phyloP scores from a whole-genome alignment of 2,113 vertebrate genomes.

The Marcusenius ussheri region DNA sequence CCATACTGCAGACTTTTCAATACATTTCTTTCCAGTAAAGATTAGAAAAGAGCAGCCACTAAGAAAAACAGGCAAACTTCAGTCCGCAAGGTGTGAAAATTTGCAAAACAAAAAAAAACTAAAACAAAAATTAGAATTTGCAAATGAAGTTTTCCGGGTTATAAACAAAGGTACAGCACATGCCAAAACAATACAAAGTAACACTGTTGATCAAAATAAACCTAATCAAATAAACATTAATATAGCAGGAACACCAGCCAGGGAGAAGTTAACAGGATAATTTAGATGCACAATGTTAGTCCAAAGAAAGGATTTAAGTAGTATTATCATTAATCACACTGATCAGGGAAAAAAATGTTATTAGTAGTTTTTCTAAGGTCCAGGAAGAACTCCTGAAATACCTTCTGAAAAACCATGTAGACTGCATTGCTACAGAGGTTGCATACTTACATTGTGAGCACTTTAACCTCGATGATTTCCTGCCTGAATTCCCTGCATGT shows the following conservation, averaged over 20 bases:
- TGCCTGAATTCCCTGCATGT: slow-evolving; percentile 87
- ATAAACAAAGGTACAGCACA: neutral
- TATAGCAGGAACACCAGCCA: neutral
- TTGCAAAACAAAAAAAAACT: neutral
- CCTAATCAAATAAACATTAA: neutral
- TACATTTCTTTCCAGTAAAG: neutral
- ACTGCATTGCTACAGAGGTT: neutral
- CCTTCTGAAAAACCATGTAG: neutral
- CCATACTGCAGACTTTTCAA: slow-evolving; percentile 13
- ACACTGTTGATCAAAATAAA: neutral
- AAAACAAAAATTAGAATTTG: neutral
- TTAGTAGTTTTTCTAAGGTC: neutral
- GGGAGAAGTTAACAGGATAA: neutral
- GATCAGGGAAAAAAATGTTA: neutral
- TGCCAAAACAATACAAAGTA: neutral
- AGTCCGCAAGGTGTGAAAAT: neutral
- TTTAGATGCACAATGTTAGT: neutral
- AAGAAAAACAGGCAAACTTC: neutral
- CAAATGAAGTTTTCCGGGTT: neutral
- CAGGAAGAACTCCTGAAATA: neutral
- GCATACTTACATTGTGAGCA: slow-evolving; percentile 89
- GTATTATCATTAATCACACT: neutral
- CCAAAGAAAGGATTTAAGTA: neutral
- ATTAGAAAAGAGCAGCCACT: neutral
- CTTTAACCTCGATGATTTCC: slow-evolving; percentile 89